Evolutionary conservation across 1,140 invertebrate species (phyloP).

Genomic region (Mya arenaria): DNA sequence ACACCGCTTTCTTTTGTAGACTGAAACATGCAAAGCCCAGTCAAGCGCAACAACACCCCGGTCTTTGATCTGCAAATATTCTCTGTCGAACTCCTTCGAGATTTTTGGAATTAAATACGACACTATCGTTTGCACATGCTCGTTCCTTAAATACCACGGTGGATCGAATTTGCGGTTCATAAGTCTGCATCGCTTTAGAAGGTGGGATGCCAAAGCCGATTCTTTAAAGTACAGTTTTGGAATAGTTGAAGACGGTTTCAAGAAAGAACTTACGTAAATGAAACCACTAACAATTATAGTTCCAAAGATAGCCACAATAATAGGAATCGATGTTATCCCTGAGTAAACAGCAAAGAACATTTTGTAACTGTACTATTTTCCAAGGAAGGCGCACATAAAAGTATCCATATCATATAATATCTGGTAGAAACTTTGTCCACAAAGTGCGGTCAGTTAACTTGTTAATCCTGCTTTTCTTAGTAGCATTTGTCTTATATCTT

Average conservation of each 20-base stretch:
- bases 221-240: slow-evolving; percentile 73
- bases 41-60: slow-evolving; percentile 75
- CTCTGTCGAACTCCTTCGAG: slow-evolving; percentile 58
- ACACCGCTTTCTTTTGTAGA: slow-evolving; percentile 60
- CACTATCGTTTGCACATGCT: slow-evolving; percentile 73
- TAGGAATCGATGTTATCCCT: slow-evolving; percentile 20
- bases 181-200: slow-evolving; percentile 67
- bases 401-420: too few species aligned
- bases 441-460: too few species aligned
- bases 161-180: slow-evolving; percentile 65
- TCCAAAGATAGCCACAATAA: slow-evolving; percentile 59
- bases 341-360: slow-evolving; percentile 13
- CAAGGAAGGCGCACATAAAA: too few species aligned
- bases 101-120: slow-evolving; percentile 56
- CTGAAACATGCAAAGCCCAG: slow-evolving; percentile 67
- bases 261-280: slow-evolving; percentile 62
- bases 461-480: too few species aligned
- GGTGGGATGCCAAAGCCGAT: slow-evolving; percentile 69
- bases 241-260: slow-evolving; percentile 57
- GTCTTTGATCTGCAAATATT: slow-evolving; percentile 75
- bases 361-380: too few species aligned
- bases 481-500: too few species aligned
- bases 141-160: slow-evolving; percentile 64
- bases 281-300: slow-evolving; percentile 58
- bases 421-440: too few species aligned